phyloP scores from a whole-genome alignment of 2,888 invertebrate genomes.

The Eristalinus sepulchralis region DNA sequence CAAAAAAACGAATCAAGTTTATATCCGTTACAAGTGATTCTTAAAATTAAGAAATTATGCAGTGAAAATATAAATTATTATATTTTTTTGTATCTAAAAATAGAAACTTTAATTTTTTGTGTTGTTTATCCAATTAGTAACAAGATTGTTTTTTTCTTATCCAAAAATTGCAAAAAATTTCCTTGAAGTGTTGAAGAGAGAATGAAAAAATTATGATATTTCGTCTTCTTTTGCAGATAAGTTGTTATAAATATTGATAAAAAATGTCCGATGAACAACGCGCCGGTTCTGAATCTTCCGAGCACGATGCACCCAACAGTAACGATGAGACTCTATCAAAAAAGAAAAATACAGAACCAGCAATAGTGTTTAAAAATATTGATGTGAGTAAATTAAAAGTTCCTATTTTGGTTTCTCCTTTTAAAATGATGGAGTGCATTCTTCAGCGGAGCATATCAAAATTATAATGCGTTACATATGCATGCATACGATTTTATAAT shows the following conservation, averaged over 20 bases:
- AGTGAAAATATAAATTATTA: neutral
- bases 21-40: neutral
- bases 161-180: neutral
- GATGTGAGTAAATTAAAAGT: neutral
- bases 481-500: neutral
- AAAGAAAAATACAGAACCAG: neutral
- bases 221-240: neutral
- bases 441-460: neutral
- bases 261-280: neutral
- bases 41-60: neutral
- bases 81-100: neutral
- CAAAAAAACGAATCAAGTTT: neutral
- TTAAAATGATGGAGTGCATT: neutral
- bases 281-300: neutral
- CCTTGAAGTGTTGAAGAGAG: neutral
- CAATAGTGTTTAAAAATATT: neutral
- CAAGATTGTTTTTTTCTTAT: neutral
- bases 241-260: neutral
- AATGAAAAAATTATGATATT: neutral
- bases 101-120: neutral
- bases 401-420: neutral
- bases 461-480: neutral
- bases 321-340: neutral
- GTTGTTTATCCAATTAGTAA: neutral
- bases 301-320: neutral